Conservation (phyloP, 2,888 invertebrate genomes). For the Pristionchus entomophagus region DNA sequence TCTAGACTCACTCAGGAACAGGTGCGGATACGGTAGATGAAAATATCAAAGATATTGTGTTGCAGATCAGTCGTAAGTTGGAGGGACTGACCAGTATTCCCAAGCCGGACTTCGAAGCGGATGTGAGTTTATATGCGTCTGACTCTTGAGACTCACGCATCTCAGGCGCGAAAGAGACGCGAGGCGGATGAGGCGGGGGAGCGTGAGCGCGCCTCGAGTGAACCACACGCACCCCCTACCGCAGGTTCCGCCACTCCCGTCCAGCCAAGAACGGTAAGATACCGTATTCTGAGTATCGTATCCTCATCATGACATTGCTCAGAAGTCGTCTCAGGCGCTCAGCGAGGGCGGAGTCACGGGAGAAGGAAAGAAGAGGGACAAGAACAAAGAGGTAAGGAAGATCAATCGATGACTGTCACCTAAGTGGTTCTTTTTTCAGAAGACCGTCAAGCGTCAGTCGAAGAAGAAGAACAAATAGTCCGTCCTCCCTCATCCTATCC, state of each 20-base stretch:
- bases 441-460: neutral
- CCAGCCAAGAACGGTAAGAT: neutral
- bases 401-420: neutral
- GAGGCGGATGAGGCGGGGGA: slow-evolving; percentile 18
- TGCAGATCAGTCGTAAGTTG: slow-evolving; percentile 18
- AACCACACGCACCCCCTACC: neutral
- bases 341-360: neutral
- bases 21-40: neutral
- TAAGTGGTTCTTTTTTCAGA: neutral
- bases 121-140: neutral
- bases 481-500: neutral
- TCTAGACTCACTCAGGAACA: neutral
- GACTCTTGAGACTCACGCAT: neutral
- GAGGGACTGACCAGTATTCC: neutral
- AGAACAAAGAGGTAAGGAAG: neutral
- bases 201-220: neutral
- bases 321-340: neutral
- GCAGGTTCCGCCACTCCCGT: neutral
- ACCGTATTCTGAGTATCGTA: neutral
- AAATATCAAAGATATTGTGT: slow-evolving; percentile 4
- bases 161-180: slow-evolving; percentile 2
- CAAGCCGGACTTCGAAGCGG: slow-evolving; percentile 15
- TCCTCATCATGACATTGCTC: too few species aligned
- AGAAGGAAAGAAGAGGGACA: neutral
- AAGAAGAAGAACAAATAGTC: neutral